Base-by-base conservation (phyloP, 2,888 invertebrate species). In the Helleia helle region DNA sequence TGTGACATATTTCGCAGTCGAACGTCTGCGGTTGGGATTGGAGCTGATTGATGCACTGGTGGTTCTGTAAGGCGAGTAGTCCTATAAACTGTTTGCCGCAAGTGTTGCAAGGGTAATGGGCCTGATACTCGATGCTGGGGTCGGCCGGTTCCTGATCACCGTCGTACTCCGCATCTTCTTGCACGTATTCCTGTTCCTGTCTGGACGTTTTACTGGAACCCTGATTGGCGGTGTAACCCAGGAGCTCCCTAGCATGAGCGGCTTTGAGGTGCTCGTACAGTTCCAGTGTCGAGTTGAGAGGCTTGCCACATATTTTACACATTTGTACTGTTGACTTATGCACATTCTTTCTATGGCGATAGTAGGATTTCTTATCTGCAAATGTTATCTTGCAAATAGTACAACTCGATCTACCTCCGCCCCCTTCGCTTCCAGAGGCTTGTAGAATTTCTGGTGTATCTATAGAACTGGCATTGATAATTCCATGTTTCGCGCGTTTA, bases 221-320 rank as follows among this genome's bases (percentile, higher is more conserved):
- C 54, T 84, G 83, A 43, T 69, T 77, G 13, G 77, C 74, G 44
- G 85, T 81, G 48, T 79, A 84, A 1, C 85, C 86, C 49, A 81
- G 41, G 51, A 87, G 50, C 66, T 88, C 65, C 58, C 86, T 58
- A 60, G 87, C 66, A 70, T 88, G 76, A 70, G 90, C 77, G 60
- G 89, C 62, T 83, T 89, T 67, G 68, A 84, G 67, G 87, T 91
- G 70, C 73, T 90, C 86, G 38, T 88, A 88, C 17, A 91, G 62
- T 7, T 91, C 90, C 11, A 86, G 71, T 13, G 88, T 88, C 8
- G 90, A 89, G 44, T 83, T 86, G 37, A 91, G 87, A 0, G 85
- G 77, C 47, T 90, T 88, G 1, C 88, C 88, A 51, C 91, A 91
- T 38, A 89, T 84, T 50, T 87, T 87, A 52, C 91, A 91, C 62